phyloP scores from a whole-genome alignment of 2,113 vertebrate genomes.

The Saguinus midas region DNA sequence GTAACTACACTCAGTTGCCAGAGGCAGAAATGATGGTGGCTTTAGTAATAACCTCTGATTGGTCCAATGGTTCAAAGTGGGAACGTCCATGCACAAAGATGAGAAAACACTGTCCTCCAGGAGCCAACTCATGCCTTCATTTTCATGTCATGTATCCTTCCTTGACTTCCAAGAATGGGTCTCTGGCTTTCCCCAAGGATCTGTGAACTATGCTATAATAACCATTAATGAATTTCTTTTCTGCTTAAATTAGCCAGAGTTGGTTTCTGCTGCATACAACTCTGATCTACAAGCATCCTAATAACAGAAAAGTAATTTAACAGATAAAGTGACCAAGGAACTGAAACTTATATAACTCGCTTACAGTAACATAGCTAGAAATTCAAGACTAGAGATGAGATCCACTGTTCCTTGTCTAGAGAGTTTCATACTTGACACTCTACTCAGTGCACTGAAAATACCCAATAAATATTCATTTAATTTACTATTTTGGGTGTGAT shows the following conservation, averaged over 20 bases:
- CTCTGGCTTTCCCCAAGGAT: background rate
- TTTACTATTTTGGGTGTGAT: background rate
- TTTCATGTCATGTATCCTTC: background rate
- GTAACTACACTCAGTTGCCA: background rate
- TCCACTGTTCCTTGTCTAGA: fast-evolving
- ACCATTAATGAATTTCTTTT: background rate
- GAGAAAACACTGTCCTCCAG: fast-evolving
- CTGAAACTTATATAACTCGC: background rate
- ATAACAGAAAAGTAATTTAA: background rate
- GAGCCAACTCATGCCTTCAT: fast-evolving
- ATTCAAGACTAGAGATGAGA: background rate
- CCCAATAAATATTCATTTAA: background rate
- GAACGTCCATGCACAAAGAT: background rate
- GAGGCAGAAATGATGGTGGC: no score
- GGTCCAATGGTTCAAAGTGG: background rate
- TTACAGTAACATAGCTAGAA: background rate
- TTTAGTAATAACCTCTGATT: background rate
- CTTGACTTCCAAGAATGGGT: background rate
- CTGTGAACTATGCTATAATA: background rate
- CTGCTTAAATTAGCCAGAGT: background rate
- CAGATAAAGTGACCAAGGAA: background rate
- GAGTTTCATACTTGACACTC: background rate
- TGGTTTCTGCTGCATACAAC: background rate
- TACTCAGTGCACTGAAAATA: background rate
- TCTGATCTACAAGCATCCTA: background rate